A percentile compares a stretch with the other conserved stretches of the same genome.
Conservation (phyloP, 2,797 vertebrate genomes). For the Chelidonichthys spinosus region DNA sequence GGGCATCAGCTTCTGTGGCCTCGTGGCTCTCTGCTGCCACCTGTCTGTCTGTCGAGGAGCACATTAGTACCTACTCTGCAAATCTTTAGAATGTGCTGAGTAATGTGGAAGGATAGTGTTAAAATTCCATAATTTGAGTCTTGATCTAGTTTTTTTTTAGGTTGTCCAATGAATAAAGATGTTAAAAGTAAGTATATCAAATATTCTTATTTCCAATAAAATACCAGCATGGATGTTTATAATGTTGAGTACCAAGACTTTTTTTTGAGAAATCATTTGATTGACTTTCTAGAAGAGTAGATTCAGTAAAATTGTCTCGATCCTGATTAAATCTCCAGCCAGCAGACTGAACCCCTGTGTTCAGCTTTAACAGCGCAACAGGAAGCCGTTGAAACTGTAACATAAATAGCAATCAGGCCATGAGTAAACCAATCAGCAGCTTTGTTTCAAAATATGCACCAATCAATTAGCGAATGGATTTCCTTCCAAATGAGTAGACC, state of each 20-base stretch:
- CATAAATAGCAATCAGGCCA: slow-evolving; percentile 84
- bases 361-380: slow-evolving; percentile 63
- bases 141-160: background rate
- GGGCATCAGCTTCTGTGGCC: slow-evolving; percentile 39
- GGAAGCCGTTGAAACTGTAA: slow-evolving; percentile 79
- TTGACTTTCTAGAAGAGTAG: slow-evolving; percentile 17
- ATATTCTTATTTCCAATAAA: slow-evolving; percentile 12
- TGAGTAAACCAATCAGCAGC: slow-evolving; percentile 82
- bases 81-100: slow-evolving; percentile 66
- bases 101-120: slow-evolving; percentile 39
- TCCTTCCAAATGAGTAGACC: slow-evolving; percentile 75
- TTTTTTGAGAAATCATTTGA: slow-evolving; percentile 36
- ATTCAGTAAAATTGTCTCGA: slow-evolving; percentile 40
- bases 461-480: slow-evolving; percentile 83
- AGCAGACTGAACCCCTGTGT: slow-evolving; percentile 44
- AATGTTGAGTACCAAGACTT: slow-evolving; percentile 23
- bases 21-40: slow-evolving; percentile 95
- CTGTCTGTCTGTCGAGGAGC: slow-evolving; percentile 86
- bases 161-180: background rate
- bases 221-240: slow-evolving; percentile 1
- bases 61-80: background rate
- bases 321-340: slow-evolving; percentile 50
- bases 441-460: slow-evolving; percentile 76
- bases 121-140: background rate
- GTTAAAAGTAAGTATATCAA: background rate